Percentiles rank a stretch among this genome's conserved stretches.
Evolutionary conservation across 2,797 vertebrate genomes (phyloP).

Genomic region (Enteromius unitaeniatus): DNA sequence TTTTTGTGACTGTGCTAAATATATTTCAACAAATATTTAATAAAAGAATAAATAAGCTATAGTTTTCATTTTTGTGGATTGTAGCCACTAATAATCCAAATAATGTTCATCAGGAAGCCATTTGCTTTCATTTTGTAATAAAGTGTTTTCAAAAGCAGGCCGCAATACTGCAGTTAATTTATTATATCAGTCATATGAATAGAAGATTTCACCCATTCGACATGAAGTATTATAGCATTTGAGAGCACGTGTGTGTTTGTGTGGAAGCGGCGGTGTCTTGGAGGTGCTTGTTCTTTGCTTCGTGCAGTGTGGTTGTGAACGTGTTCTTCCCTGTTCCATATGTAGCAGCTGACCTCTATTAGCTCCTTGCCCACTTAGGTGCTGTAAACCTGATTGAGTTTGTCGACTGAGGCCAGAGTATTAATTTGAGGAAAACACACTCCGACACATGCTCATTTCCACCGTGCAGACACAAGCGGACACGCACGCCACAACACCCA

Average conservation of each 20-base stretch:
- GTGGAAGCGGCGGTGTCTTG: slow-evolving; percentile 24
- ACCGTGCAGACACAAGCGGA: slow-evolving; percentile 1
- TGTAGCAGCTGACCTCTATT: slow-evolving; percentile 57
- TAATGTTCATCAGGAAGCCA: background rate
- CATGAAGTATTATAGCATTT: background rate
- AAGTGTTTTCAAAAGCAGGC: background rate
- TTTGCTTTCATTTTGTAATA: background rate
- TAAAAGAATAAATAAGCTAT: background rate
- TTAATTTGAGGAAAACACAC: slow-evolving; percentile 48
- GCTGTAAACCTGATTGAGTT: slow-evolving; percentile 57
- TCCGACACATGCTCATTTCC: slow-evolving; percentile 3
- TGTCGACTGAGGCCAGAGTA: slow-evolving; percentile 51
- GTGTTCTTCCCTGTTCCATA: slow-evolving; percentile 52
- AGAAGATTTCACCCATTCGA: background rate
- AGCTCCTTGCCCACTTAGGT: slow-evolving; percentile 48
- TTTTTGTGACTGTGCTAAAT: no score
- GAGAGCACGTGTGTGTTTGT: background rate
- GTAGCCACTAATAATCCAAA: background rate
- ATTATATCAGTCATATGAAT: background rate
- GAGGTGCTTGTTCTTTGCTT: slow-evolving; percentile 32
- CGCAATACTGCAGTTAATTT: background rate
- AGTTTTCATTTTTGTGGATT: background rate
- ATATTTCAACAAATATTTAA: no score
- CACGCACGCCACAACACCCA: slow-evolving; percentile 9
- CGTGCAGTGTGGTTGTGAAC: background rate